A percentile compares a stretch with the other conserved stretches of the same genome.
Evolutionary conservation across 2,888 invertebrate species (phyloP).

Genomic region (Bedellia somnulentella): DNA sequence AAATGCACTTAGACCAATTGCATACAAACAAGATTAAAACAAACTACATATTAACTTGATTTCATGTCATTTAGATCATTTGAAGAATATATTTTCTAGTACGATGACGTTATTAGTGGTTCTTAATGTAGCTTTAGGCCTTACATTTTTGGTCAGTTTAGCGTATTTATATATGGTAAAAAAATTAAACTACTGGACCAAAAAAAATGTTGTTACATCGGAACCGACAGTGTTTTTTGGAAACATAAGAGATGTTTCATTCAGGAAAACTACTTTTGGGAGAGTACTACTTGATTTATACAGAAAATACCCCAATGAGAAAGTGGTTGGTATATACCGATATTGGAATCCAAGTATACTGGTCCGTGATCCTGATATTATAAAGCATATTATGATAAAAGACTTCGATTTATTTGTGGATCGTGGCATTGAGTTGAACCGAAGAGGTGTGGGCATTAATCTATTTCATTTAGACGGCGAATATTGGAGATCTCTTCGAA

Average conservation of each 20-base stretch:
- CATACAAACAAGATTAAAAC: no score
- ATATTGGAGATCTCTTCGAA: conserved; percentile 4
- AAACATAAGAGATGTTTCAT: background rate
- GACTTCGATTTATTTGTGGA: conserved; percentile 1
- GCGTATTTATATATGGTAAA: background rate
- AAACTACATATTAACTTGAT: no score
- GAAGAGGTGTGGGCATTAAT: background rate
- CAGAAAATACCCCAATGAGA: conserved; percentile 25
- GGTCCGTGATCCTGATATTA: conserved; percentile 26
- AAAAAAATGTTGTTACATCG: background rate
- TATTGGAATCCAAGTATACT: conserved; percentile 21
- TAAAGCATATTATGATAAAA: conserved; percentile 21
- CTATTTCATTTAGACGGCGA: background rate
- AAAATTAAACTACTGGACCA: background rate
- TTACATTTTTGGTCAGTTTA: no score
- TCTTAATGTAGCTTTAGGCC: no score
- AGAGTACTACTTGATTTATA: conserved; percentile 12
- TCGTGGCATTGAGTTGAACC: background rate
- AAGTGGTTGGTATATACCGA: conserved; percentile 26
- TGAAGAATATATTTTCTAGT: no score
- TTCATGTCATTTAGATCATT: no score
- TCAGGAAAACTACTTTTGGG: background rate
- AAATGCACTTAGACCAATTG: no score
- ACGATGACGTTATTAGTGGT: no score
- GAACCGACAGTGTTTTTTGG: background rate